phyloP scores from a whole-genome alignment of 2,888 invertebrate genomes.

The Rhopalosiphum nymphaeae region DNA sequence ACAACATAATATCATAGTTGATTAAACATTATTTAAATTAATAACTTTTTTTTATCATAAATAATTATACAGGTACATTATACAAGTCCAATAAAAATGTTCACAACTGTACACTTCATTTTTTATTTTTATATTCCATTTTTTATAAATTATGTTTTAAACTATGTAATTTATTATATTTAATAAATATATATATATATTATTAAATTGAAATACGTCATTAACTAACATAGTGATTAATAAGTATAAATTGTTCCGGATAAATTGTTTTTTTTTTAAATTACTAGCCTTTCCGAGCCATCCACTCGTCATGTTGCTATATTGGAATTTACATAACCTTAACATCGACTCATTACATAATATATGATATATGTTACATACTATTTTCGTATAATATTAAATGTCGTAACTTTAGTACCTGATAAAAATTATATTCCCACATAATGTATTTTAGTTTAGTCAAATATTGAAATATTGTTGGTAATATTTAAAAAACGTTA shows the following conservation, averaged over 20 bases:
- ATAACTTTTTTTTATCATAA: neutral
- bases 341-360: neutral
- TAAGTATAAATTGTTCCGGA: neutral
- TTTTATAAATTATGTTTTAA: neutral
- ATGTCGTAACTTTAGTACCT: no score
- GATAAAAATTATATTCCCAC: no score
- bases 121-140: neutral
- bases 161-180: neutral
- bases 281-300: neutral
- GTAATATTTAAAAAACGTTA: neutral
- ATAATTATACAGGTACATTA: neutral
- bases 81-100: neutral
- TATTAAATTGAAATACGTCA: neutral
- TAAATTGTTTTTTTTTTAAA: neutral
- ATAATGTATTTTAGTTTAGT: neutral
- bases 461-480: neutral
- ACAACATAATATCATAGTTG: neutral
- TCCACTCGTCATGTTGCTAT: no score
- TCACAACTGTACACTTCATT: neutral
- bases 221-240: neutral
- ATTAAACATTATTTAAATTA: neutral
- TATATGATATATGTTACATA: neutral
- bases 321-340: neutral
- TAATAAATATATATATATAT: neutral
- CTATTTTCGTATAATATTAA: neutral